Evolutionary conservation across 2,888 invertebrate genomes (phyloP).

Genomic region (Drosophila longiperda): DNA sequence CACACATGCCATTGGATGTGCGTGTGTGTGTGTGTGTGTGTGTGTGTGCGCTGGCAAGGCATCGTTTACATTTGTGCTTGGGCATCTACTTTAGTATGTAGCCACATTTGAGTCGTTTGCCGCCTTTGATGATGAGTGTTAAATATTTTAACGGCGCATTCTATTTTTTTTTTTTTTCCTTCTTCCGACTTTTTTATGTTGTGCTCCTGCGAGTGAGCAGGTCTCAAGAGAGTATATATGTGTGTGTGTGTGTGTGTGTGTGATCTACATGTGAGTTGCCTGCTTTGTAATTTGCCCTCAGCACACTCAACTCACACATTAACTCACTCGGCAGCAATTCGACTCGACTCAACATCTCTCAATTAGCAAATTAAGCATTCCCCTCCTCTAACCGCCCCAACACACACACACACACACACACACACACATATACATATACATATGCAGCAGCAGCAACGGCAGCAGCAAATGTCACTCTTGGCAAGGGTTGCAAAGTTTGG

Average conservation of each 20-base stretch:
- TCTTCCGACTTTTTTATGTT: slow-evolving; percentile 6
- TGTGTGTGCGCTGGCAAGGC: slow-evolving; percentile 12
- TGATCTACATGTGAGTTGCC: slow-evolving; percentile 43
- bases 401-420: slow-evolving; percentile 29
- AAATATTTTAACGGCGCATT: slow-evolving; percentile 37
- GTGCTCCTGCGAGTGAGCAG: slow-evolving; percentile 10
- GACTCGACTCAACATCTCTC: slow-evolving; percentile 59
- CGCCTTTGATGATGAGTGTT: slow-evolving; percentile 46
- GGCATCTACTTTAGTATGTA: slow-evolving; percentile 11
- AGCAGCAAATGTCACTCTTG: slow-evolving; percentile 24
- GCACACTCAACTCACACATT: slow-evolving; percentile 35
- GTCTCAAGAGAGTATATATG: slow-evolving; percentile 7
- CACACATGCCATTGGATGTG: slow-evolving; percentile 32
- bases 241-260: slow-evolving; percentile 25
- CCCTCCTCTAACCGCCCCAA: slow-evolving; percentile 20
- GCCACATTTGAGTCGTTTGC: slow-evolving; percentile 40
- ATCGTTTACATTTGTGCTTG: slow-evolving; percentile 43
- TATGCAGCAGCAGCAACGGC: slow-evolving; percentile 1
- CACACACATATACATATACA: not conserved
- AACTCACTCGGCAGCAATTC: slow-evolving; percentile 46
- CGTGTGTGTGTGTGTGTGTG: not conserved
- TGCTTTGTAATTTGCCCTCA: slow-evolving; percentile 46
- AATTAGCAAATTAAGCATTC: slow-evolving; percentile 74
- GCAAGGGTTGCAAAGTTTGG: slow-evolving; percentile 56
- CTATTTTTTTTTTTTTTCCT: slow-evolving; percentile 16